Percentiles rank a stretch among this genome's conserved stretches.
phyloP scores from a whole-genome alignment of 2,797 vertebrate species.

The Galagoides demidoff region DNA sequence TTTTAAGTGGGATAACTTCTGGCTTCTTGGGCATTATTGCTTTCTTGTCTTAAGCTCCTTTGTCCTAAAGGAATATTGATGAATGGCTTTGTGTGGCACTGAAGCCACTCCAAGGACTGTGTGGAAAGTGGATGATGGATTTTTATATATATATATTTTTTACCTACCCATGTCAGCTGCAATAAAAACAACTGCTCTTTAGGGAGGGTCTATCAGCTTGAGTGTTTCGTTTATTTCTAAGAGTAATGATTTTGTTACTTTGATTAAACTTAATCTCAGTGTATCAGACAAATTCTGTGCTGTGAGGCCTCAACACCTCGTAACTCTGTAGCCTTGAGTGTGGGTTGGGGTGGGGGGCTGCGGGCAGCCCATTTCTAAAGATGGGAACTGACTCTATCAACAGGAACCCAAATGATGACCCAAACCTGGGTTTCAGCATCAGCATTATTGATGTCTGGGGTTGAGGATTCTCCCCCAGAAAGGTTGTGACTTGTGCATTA shows the following conservation, averaged over 20 bases:
- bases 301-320: neutral
- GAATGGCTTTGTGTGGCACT: neutral
- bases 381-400: neutral
- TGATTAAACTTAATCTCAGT: neutral
- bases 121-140: neutral
- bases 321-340: neutral
- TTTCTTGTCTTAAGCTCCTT: conserved; percentile 16
- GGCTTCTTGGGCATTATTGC: neutral
- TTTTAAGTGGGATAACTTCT: conserved; percentile 6
- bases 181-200: neutral
- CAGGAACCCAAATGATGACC: neutral
- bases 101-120: neutral
- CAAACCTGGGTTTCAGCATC: neutral
- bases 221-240: conserved; percentile 14
- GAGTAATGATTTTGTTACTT: neutral
- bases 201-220: neutral
- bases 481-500: neutral
- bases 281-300: neutral
- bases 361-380: neutral
- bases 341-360: too few species aligned
- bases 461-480: neutral
- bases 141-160: neutral
- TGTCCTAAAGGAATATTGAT: neutral
- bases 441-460: neutral
- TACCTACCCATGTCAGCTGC: neutral